Conservation (phyloP, 2,113 vertebrate species). For the Labeo catla region DNA sequence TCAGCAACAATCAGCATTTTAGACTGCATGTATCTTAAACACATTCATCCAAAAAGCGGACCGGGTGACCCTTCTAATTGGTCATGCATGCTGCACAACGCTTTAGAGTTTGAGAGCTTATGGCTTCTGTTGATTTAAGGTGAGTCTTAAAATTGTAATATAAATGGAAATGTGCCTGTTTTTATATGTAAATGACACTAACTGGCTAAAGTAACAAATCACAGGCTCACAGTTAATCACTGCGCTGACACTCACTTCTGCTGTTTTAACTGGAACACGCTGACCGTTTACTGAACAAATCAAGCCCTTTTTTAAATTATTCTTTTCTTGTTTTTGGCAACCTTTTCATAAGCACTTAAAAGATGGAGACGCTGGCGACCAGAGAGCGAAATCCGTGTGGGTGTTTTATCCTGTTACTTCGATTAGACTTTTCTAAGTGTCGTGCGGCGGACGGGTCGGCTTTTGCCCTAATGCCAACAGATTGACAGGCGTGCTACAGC, state of each 20-base stretch:
- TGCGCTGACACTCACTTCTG: not conserved
- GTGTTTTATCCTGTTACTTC: conserved; percentile 51
- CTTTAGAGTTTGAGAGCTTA: conserved; percentile 20
- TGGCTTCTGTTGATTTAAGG: conserved; percentile 28
- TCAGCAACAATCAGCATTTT: conserved; percentile 10
- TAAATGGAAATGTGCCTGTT: conserved; percentile 45
- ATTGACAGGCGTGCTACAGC: conserved; percentile 55
- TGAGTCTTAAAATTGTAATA: conserved; percentile 34
- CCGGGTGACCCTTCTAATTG: not conserved
- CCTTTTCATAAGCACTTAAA: not conserved
- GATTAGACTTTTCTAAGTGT: conserved; percentile 38
- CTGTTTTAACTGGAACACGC: not conserved
- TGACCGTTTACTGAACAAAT: not conserved
- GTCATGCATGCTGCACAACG: conserved; percentile 23
- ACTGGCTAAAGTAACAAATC: conserved; percentile 8
- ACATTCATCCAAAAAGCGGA: not conserved
- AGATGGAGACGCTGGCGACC: not conserved
- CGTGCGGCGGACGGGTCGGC: not conserved
- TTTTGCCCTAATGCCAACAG: conserved; percentile 25
- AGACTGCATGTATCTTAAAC: not conserved
- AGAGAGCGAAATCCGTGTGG: conserved; percentile 14
- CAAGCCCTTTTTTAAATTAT: not conserved
- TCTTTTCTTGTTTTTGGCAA: not conserved
- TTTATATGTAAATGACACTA: conserved; percentile 29
- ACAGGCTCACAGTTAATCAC: not conserved